Conservation (phyloP, 92 coral and sea anemone genomes). For the Palythoa grandiflora region DNA sequence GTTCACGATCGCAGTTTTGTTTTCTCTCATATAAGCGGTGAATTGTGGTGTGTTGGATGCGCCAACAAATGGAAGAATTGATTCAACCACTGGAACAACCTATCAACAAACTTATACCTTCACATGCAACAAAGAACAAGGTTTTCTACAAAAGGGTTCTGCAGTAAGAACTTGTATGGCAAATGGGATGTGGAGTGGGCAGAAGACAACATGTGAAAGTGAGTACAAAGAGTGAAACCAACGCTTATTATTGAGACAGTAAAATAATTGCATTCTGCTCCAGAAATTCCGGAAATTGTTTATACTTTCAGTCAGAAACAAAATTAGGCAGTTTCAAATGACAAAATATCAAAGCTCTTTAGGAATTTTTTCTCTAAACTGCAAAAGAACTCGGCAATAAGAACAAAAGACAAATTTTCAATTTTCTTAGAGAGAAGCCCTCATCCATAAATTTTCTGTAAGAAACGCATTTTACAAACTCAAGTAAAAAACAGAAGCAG, state of each 20-base stretch:
- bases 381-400: no score
- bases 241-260: no score
- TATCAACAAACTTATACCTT: constrained; percentile 58
- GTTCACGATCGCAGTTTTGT: neutral
- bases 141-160: constrained; percentile 74
- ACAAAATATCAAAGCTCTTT: no score
- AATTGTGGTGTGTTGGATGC: constrained; percentile 67
- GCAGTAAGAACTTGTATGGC: constrained; percentile 71
- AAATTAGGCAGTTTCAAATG: neutral
- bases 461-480: no score
- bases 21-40: constrained; percentile 67
- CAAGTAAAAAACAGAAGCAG: no score
- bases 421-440: no score
- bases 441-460: no score
- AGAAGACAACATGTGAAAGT: constrained; percentile 74
- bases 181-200: constrained; percentile 84
- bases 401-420: no score
- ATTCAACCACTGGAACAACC: constrained; percentile 70
- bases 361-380: no score
- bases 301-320: no score
- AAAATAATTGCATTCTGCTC: no score
- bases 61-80: constrained; percentile 67
- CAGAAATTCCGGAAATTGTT: no score
- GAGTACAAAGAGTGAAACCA: constrained; percentile 4
- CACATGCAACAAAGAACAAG: constrained; percentile 68